Conservation (phyloP, 2,797 vertebrate genomes). For the Rhinoraja longicauda region DNA sequence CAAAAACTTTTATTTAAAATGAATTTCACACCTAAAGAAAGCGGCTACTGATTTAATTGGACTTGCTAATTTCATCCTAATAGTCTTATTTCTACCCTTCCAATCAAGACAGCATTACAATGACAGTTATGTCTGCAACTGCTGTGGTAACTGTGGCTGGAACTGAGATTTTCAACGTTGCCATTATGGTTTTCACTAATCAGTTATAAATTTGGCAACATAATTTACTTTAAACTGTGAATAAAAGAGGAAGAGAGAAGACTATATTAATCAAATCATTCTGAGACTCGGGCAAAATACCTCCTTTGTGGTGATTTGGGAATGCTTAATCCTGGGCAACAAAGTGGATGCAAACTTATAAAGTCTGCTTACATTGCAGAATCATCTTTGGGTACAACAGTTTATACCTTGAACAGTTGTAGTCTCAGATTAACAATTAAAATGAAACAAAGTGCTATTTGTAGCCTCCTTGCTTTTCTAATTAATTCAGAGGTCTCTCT, state of each 20-base stretch:
- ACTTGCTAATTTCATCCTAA: background rate
- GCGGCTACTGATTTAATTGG: background rate
- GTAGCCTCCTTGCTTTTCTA: background rate
- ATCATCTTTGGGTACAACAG: background rate
- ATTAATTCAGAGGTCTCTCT: background rate
- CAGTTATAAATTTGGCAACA: background rate
- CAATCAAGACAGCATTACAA: background rate
- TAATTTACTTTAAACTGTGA: too few species aligned
- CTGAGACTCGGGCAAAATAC: background rate
- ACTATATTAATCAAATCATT: background rate
- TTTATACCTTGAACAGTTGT: background rate
- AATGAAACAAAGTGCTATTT: background rate
- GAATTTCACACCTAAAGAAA: background rate
- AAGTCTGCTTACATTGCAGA: background rate
- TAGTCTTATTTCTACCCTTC: background rate
- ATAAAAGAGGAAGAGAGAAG: background rate
- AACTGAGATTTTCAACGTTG: background rate
- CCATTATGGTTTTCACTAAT: background rate
- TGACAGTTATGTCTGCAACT: background rate
- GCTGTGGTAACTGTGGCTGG: background rate
- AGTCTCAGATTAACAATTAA: background rate
- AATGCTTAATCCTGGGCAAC: background rate
- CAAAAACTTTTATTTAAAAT: background rate
- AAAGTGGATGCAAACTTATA: background rate
- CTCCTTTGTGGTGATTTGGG: background rate